Conservation (phyloP, 2,113 vertebrate genomes). For the Paratilapia polleni region DNA sequence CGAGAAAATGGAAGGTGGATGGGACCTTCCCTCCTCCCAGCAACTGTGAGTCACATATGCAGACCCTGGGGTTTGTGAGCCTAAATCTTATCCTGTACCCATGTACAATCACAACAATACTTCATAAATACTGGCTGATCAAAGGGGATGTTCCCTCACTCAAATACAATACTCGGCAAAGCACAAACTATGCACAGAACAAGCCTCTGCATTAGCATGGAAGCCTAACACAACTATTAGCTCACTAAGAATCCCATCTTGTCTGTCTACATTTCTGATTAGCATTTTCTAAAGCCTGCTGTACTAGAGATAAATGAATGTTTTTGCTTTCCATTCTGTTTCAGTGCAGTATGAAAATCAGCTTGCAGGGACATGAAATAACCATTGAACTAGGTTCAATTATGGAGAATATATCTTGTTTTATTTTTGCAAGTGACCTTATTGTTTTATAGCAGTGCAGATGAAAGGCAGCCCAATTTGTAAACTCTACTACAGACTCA, state of each 20-base stretch:
- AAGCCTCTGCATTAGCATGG: background rate
- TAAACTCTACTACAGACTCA: slow-evolving; percentile 45
- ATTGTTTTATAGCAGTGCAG: slow-evolving; percentile 42
- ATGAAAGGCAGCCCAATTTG: slow-evolving; percentile 54
- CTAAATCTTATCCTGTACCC: slow-evolving; percentile 25
- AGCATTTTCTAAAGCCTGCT: background rate
- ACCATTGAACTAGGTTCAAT: slow-evolving; percentile 24
- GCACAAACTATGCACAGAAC: slow-evolving; percentile 21
- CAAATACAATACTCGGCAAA: slow-evolving; percentile 34
- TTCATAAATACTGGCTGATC: slow-evolving; percentile 42
- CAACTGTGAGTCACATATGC: slow-evolving; percentile 37
- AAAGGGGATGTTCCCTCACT: slow-evolving; percentile 22
- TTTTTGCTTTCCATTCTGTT: slow-evolving; percentile 7
- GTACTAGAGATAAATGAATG: background rate
- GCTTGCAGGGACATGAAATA: slow-evolving; percentile 1
- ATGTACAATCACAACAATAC: slow-evolving; percentile 37
- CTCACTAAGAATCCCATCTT: background rate
- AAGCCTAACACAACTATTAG: slow-evolving; percentile 5
- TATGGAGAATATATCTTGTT: slow-evolving; percentile 30
- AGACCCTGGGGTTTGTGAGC: slow-evolving; percentile 24
- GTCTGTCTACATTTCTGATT: background rate
- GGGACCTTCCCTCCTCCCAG: slow-evolving; percentile 48
- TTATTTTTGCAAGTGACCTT: slow-evolving; percentile 59
- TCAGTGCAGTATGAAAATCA: background rate
- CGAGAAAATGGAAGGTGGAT: slow-evolving; percentile 60